phyloP scores from a whole-genome alignment of 2,113 vertebrate genomes.

The Corythornis vintsioides region DNA sequence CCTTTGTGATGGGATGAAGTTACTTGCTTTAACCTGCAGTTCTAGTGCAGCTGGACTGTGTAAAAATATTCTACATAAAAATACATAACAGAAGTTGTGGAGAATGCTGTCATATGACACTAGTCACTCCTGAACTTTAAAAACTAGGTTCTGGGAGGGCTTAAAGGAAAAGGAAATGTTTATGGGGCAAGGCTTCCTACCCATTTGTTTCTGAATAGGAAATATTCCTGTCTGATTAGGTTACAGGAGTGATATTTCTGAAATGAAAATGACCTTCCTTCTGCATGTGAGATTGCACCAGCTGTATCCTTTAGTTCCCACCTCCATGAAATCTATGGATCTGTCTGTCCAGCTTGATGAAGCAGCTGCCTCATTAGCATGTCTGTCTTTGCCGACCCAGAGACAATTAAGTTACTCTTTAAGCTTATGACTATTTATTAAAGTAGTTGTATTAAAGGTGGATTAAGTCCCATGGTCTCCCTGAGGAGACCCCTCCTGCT shows the following conservation, averaged over 20 bases:
- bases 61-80: neutral
- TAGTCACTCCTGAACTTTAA: neutral
- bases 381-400: neutral
- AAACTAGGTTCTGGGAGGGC: neutral
- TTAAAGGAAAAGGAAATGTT: neutral
- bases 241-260: neutral
- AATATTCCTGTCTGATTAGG: neutral
- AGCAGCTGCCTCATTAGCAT: neutral
- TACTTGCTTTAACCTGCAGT: neutral
- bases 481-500: neutral
- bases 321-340: neutral
- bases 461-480: neutral
- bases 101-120: neutral
- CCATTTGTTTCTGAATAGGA: neutral
- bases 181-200: neutral
- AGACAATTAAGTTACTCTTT: neutral
- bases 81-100: fast-evolving
- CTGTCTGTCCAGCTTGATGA: neutral
- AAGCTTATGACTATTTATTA: neutral
- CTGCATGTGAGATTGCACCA: neutral
- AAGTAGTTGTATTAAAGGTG: neutral
- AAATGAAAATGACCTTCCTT: neutral
- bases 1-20: neutral
- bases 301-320: neutral
- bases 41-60: neutral